These are phyloP conservation scores for Thunnus thynnus DNA, from an alignment of 2,113 vertebrate genomes.

Conservation along the genomic window DNA sequence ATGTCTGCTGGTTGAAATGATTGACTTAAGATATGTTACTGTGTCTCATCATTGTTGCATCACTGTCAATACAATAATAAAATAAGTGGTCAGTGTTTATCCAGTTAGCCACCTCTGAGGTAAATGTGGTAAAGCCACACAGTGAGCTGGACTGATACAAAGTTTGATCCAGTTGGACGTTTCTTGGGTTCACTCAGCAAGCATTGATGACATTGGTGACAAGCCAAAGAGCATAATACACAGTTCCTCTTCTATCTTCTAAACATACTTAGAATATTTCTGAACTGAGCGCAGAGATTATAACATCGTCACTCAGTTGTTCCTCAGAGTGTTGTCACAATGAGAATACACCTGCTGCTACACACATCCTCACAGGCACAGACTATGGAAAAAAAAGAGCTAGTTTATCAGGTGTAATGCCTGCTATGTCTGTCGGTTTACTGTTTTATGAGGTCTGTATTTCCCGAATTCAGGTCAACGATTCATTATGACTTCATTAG, in stretches of 20 bases:
- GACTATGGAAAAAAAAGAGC: not conserved
- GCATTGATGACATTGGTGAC: conserved; percentile 67
- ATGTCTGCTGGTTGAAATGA: conserved; percentile 43
- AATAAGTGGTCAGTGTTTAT: conserved; percentile 3
- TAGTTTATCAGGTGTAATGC: conserved; percentile 8
- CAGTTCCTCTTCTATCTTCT: conserved; percentile 31
- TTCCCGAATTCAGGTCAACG: conserved; percentile 41
- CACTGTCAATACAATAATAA: conserved; percentile 15
- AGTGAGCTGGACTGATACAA: conserved; percentile 28
- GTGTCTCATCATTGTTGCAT: conserved; percentile 7
- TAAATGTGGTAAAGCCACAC: conserved; percentile 37
- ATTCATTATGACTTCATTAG: conserved; percentile 49
- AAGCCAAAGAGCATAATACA: conserved; percentile 60
- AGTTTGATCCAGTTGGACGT: conserved; percentile 44
- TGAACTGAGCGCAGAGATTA: not conserved
- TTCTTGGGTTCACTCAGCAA: conserved; percentile 66
- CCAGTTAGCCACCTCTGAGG: conserved; percentile 48
- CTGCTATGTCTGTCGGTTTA: not conserved
- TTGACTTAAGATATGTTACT: conserved; percentile 25
- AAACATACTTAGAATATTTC: conserved; percentile 58
- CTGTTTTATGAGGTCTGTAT: conserved; percentile 30
- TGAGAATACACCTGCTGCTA: conserved; percentile 29
- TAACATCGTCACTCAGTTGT: not conserved
- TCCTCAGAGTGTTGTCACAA: not conserved
- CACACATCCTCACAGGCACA: not conserved